Conservation (phyloP, 2,113 vertebrate genomes). For the Perca flavescens region DNA sequence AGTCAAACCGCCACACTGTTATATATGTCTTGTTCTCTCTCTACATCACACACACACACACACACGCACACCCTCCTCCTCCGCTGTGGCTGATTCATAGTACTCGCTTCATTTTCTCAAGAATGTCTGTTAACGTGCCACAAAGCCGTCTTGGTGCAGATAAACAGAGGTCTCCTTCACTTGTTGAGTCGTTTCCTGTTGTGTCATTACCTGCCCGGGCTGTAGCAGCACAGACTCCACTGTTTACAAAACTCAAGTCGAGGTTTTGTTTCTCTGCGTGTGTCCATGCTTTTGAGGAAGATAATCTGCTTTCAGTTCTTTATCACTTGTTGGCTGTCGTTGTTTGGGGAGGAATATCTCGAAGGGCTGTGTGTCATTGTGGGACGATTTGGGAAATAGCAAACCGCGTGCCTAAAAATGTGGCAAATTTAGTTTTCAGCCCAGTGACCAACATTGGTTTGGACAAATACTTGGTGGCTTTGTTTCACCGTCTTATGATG, state of each 20-base stretch:
- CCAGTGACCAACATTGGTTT: not conserved
- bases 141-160: not conserved
- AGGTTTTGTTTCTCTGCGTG: not conserved
- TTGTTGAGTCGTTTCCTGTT: not conserved
- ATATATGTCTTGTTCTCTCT: not conserved
- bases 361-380: not conserved
- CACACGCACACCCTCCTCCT: not conserved
- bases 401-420: not conserved
- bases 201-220: not conserved
- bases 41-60: too few relatives aligned
- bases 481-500: not conserved
- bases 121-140: conserved; percentile 10
- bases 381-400: not conserved
- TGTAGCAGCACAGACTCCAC: not conserved
- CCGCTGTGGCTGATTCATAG: not conserved
- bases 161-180: not conserved
- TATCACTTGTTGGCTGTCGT: not conserved
- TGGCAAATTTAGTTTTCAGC: not conserved
- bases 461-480: not conserved
- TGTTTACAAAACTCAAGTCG: not conserved
- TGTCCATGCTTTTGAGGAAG: not conserved
- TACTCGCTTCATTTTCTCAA: conserved; percentile 7
- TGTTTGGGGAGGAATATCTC: not conserved
- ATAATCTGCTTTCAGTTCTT: not conserved
- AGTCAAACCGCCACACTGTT: not conserved